Percentiles rank a stretch among this genome's conserved stretches.
phyloP scores from a whole-genome alignment of 1,140 invertebrate genomes.

The Hirudo medicinalis region DNA sequence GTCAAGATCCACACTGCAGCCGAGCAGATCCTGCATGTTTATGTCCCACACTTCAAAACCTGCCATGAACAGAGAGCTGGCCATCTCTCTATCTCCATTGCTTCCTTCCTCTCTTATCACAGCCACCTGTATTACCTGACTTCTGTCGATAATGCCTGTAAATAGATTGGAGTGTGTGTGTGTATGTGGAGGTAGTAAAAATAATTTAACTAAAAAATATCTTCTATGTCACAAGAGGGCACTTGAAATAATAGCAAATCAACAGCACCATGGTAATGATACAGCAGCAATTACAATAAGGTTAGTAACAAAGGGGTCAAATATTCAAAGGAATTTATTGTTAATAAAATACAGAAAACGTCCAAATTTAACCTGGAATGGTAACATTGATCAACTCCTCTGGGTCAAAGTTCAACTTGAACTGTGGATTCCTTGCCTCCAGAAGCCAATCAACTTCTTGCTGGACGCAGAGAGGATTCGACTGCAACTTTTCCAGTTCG shows the following conservation, averaged over 20 bases:
- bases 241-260: no score
- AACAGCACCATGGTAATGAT: no score
- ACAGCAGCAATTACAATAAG: no score
- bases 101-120: slow-evolving; percentile 89
- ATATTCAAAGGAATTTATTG: no score
- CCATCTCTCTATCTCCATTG: slow-evolving; percentile 95
- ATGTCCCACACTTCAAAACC: slow-evolving; percentile 59
- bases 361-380: no score
- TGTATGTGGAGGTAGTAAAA: not conserved
- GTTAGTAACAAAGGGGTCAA: no score
- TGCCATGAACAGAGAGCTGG: slow-evolving; percentile 72
- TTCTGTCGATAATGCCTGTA: not conserved
- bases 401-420: slow-evolving; percentile 54
- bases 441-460: slow-evolving; percentile 54
- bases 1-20: slow-evolving; percentile 51
- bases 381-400: no score
- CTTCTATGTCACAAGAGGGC: not conserved
- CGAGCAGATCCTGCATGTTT: slow-evolving; percentile 38
- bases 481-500: slow-evolving; percentile 68
- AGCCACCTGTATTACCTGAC: slow-evolving; percentile 51
- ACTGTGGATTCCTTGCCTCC: slow-evolving; percentile 40
- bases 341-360: no score
- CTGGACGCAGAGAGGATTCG: slow-evolving; percentile 59
- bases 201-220: not conserved
- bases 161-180: not conserved